These are phyloP conservation scores for Drosophila setosimentum DNA, from an alignment of 2,888 invertebrate species.

Conservation along the genomic window DNA sequence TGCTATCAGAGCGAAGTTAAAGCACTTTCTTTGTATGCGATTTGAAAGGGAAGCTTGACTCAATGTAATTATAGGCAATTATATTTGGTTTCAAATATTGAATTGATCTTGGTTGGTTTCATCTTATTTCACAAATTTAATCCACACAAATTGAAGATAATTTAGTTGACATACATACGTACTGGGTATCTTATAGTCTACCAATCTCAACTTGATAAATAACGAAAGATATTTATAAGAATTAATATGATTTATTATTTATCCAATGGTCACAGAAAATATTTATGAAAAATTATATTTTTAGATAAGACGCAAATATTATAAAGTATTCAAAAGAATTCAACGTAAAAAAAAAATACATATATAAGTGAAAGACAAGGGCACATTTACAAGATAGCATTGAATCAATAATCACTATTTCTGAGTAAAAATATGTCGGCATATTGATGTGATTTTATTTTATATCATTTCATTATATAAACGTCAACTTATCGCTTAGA, in stretches of 20 bases:
- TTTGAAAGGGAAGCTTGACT: background rate
- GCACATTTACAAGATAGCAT: background rate
- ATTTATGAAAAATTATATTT: background rate
- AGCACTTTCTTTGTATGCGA: conserved; percentile 4
- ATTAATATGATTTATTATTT: background rate
- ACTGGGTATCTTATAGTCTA: background rate
- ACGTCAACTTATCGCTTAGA: background rate
- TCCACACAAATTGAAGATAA: background rate
- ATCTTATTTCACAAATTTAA: background rate
- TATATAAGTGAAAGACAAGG: background rate
- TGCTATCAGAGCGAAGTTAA: conserved; percentile 28
- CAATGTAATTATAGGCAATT: background rate
- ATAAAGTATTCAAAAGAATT: background rate
- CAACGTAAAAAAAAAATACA: background rate
- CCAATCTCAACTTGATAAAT: background rate
- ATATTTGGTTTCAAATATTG: background rate
- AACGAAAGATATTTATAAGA: background rate
- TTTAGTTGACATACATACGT: no score
- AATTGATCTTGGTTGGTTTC: background rate
- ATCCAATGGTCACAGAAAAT: background rate
- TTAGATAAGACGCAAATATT: background rate
- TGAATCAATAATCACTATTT: conserved; percentile 7
- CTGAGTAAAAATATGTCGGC: background rate
- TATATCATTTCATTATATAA: no score
- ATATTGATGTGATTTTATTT: no score